Conservation (phyloP, 1,140 invertebrate species). For the Bombus turneri region DNA sequence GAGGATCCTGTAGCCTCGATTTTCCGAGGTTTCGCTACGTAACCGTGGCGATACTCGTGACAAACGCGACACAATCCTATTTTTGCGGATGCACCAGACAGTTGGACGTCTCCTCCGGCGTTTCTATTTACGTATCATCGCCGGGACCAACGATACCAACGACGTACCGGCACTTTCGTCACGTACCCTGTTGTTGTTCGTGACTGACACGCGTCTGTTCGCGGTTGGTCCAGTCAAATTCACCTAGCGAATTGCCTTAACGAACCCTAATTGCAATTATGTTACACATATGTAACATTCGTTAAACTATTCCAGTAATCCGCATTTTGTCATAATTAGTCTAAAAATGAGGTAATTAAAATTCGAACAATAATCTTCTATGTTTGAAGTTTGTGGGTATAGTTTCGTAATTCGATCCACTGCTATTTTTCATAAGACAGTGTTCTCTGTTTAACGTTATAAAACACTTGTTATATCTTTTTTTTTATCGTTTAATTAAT, state of each 20-base stretch:
- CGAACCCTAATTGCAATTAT: not conserved
- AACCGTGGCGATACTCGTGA: constrained; percentile 45
- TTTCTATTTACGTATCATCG: constrained; percentile 67
- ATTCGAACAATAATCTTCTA: not conserved
- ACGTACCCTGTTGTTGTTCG: constrained; percentile 60
- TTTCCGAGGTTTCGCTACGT: constrained; percentile 32
- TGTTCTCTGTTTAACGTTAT: not conserved
- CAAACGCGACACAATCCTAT: constrained; percentile 68
- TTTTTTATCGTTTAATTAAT: too few species aligned
- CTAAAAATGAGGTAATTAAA: too few species aligned
- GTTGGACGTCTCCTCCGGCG: constrained; percentile 72
- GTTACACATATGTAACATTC: not conserved
- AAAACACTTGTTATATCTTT: not conserved
- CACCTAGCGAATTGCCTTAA: not conserved
- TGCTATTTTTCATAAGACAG: not conserved
- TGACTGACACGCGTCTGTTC: not conserved
- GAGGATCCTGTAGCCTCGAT: constrained; percentile 41
- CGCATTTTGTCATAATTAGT: not conserved
- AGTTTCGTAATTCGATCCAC: too few species aligned
- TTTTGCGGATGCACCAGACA: constrained; percentile 75
- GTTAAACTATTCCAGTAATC: not conserved
- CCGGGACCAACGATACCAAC: constrained; percentile 49
- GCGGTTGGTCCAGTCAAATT: not conserved
- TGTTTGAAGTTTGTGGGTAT: not conserved
- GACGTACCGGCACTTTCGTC: constrained; percentile 51